Base-by-base conservation (phyloP, 2,113 vertebrate species). In the Australoheros scitulus region DNA sequence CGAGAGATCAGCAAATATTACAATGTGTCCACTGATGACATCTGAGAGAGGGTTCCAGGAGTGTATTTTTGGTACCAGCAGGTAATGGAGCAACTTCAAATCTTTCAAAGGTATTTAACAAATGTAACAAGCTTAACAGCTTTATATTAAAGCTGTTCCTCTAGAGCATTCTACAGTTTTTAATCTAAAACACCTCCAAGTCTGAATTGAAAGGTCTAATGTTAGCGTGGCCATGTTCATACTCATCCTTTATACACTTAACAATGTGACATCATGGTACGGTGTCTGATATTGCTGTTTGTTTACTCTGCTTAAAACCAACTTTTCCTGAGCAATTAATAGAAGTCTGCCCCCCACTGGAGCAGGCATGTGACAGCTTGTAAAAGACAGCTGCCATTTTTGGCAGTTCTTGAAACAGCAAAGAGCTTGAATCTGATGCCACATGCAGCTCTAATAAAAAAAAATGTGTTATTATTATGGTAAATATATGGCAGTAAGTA, bases 371-470 rank as follows among this genome's bases (percentile, higher is more conserved):
- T 70, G 85, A 83, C 60, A 32, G 58, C 77, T 80, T 88, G 80
- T 88, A 84, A 91, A 93, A 83, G 22, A 75, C 83, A 91, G 83
- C 70, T 87, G 86, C 15, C 83, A 78, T 90, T 82, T 82, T 76
- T 79, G 59, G 55, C 34, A 7, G 2, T 65, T 80, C 22, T 55
- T 68, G 29, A 59, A 77, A 70, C 34, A 36, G 70, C 20, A 24
- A 55, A 79, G 13, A 72, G 11, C 14, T 61, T 72, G 18, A 55
- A n/a, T n/a, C 47, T 34, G 47, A 72, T 72, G 47, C 47, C 34
- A 72, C 26, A 34, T 55, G 32, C 1, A 72, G 47, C 4, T 72
- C 26, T n/a, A 10, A 29, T 1, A 29, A 55, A 55, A 55, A 55
- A 72, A 52, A 50, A 32, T 15, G 6, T 72, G 47, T 72, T 55